phyloP scores from a whole-genome alignment of 2,113 vertebrate genomes.

The Lepus americanus region DNA sequence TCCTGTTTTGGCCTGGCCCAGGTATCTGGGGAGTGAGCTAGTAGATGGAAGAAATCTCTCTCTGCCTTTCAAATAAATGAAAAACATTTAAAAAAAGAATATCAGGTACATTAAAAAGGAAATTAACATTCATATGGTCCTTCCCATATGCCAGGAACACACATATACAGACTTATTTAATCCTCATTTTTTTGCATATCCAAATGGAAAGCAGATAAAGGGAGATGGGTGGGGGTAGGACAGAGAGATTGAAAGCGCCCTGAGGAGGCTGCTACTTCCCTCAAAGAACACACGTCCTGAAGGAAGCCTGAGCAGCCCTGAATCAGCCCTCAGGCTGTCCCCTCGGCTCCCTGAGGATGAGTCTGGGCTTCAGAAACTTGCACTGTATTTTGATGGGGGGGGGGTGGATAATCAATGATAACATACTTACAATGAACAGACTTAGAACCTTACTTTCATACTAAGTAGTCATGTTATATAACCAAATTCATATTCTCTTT shows the following conservation, averaged over 20 bases:
- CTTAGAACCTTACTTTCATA: too few relatives aligned
- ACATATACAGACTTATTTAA: neutral
- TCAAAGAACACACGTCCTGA: neutral
- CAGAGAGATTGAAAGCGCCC: neutral
- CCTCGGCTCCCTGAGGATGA: neutral
- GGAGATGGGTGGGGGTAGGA: neutral
- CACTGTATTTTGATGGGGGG: neutral
- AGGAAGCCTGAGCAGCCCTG: accelerated
- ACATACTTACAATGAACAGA: too few relatives aligned
- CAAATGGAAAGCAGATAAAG: slow-evolving; percentile 8
- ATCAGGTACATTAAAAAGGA: slow-evolving; percentile 23
- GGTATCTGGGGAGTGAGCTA: too few relatives aligned
- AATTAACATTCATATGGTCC: neutral
- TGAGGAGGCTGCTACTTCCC: neutral
- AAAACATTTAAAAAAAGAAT: too few relatives aligned
- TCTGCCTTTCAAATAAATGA: too few relatives aligned
- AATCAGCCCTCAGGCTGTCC: neutral
- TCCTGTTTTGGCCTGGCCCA: too few relatives aligned
- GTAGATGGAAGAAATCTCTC: too few relatives aligned
- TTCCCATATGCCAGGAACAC: slow-evolving; percentile 22
- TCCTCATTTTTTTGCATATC: neutral
- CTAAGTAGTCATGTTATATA: too few relatives aligned
- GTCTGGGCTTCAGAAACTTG: neutral
- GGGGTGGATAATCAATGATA: too few relatives aligned
- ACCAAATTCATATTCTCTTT: too few relatives aligned